These are phyloP conservation scores for Tetanocera ferruginea DNA, from an alignment of 2,888 invertebrate species.

Conservation along the genomic window DNA sequence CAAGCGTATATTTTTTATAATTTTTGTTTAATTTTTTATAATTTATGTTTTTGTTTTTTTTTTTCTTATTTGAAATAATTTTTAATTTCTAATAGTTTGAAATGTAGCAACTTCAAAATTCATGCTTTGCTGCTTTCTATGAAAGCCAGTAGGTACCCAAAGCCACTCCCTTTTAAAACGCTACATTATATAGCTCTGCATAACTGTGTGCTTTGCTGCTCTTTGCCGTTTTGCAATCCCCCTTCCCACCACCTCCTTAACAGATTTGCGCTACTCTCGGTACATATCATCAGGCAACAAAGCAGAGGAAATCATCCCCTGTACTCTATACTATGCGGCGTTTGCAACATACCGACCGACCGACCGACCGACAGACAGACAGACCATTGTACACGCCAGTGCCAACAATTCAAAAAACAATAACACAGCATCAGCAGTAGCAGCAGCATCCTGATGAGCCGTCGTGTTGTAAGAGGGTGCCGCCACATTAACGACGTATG, in stretches of 20 bases:
- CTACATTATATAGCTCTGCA: constrained; percentile 15
- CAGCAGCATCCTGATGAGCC: background rate
- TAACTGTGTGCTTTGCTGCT: background rate
- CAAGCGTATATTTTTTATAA: no score
- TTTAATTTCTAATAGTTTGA: background rate
- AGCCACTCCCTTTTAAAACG: constrained; percentile 47
- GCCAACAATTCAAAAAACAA: background rate
- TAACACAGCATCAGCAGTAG: background rate
- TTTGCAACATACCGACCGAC: background rate
- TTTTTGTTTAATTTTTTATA: no score
- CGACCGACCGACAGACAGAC: background rate
- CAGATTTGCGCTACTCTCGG: background rate
- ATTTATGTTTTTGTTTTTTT: background rate
- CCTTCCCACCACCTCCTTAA: background rate
- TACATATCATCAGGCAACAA: background rate
- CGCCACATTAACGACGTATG: background rate
- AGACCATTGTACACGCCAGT: background rate
- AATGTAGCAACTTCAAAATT: no score
- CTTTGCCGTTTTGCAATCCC: background rate
- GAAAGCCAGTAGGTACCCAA: constrained; percentile 3
- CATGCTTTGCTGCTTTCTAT: no score
- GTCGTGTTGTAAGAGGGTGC: no score
- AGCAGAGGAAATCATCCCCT: background rate
- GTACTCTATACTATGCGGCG: background rate
- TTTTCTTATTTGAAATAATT: background rate